Evolutionary conservation across 2,797 vertebrate species (phyloP).

Genomic region (Tolypeutes matacus): DNA sequence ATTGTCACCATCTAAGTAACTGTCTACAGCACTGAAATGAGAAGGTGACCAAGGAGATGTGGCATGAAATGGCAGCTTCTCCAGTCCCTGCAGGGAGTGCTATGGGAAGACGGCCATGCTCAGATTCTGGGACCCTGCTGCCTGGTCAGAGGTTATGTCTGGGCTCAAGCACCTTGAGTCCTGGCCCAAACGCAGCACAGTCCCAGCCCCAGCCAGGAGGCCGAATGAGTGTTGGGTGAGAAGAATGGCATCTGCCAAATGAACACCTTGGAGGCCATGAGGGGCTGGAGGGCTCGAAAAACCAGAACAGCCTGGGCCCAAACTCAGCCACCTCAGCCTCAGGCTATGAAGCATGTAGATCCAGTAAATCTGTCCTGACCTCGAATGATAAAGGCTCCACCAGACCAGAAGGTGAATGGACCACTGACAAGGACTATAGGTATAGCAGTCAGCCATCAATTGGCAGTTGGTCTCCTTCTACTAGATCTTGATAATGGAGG

Average conservation of each 20-base stretch:
- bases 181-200: too few species aligned
- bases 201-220: too few species aligned
- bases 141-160: rapidly evolving
- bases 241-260: too few species aligned
- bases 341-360: background rate
- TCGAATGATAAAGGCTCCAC: too few species aligned
- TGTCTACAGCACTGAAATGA: background rate
- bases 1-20: rapidly evolving
- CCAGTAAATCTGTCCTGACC: rapidly evolving
- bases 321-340: background rate
- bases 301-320: background rate
- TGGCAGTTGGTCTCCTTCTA: background rate
- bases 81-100: rapidly evolving
- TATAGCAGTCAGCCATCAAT: too few species aligned
- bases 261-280: background rate
- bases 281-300: background rate
- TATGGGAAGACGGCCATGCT: rapidly evolving
- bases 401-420: background rate
- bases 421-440: background rate
- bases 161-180: background rate
- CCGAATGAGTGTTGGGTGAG: background rate
- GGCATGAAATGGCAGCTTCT: background rate
- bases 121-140: too few species aligned
- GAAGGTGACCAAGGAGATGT: background rate
- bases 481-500: background rate